A percentile compares a stretch with the other conserved stretches of the same genome.
phyloP scores from a whole-genome alignment of 1,140 invertebrate species.

The Geopemphigus sp. region DNA sequence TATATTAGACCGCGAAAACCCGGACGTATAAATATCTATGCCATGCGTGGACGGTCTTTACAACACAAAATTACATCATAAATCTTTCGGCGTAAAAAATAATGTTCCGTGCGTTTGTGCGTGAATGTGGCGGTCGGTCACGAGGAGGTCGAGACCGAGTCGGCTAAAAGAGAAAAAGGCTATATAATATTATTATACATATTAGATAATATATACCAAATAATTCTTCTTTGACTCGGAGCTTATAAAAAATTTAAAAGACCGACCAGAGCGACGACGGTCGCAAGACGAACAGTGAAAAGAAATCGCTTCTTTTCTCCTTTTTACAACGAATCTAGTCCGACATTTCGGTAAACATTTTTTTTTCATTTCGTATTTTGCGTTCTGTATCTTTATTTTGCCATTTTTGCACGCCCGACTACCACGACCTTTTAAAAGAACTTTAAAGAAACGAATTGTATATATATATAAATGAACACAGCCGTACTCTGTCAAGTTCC shows the following conservation, averaged over 20 bases:
- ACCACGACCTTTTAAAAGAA: constrained; percentile 2
- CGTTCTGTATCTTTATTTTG: neutral
- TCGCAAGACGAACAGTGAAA: neutral
- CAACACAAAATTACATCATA: constrained; percentile 34
- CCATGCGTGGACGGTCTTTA: neutral
- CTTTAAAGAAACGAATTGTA: neutral
- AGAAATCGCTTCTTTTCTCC: constrained; percentile 19
- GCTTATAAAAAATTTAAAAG: neutral
- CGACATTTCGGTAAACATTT: constrained; percentile 15
- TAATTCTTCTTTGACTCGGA: constrained; percentile 10
- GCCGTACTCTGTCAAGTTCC: no score
- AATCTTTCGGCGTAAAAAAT: constrained; percentile 26
- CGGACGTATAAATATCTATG: neutral
- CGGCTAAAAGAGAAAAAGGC: neutral
- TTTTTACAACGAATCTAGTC: constrained; percentile 23
- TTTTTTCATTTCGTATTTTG: constrained; percentile 1
- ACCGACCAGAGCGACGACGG: neutral
- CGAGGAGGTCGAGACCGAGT: neutral
- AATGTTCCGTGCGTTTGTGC: neutral
- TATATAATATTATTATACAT: neutral
- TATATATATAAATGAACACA: no score
- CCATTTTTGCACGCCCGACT: neutral
- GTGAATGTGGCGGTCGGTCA: neutral
- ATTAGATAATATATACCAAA: no score
- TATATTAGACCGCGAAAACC: constrained; percentile 14